Percentiles rank a stretch among this genome's conserved stretches.
Evolutionary conservation across 2,888 invertebrate species (phyloP).

Genomic region (Pterobdella sp.): DNA sequence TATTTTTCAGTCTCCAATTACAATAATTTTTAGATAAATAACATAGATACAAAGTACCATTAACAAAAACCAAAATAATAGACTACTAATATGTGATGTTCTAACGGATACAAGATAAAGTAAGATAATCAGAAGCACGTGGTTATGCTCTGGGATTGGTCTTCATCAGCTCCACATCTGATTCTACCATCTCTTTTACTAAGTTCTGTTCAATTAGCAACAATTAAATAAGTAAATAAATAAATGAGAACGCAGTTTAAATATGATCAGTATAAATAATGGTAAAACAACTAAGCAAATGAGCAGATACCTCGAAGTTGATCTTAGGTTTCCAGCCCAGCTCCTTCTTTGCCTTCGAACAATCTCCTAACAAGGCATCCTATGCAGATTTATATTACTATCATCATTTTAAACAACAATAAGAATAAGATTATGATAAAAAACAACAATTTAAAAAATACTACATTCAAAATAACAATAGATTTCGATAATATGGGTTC

Average conservation of each 20-base stretch:
- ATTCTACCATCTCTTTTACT: slow-evolving; percentile 86
- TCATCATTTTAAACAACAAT: no score
- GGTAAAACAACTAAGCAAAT: not conserved
- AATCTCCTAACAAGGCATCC: slow-evolving; percentile 83
- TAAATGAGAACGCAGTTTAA: not conserved
- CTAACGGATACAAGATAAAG: no score
- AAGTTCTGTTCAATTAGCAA: slow-evolving; percentile 57
- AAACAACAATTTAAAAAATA: not conserved
- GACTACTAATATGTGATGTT: no score
- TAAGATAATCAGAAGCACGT: no score
- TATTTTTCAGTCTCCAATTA: no score
- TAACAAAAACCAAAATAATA: no score
- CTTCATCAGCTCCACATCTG: slow-evolving; percentile 83
- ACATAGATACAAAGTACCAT: no score
- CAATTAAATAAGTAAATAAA: slow-evolving; percentile 7
- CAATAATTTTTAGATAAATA: no score
- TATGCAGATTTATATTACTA: slow-evolving; percentile 35
- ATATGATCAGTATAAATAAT: not conserved
- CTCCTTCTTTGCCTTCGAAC: slow-evolving; percentile 75
- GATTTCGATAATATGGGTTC: no score
- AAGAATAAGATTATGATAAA: not conserved
- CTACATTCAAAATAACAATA: no score
- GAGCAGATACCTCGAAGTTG: slow-evolving; percentile 57
- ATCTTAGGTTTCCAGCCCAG: slow-evolving; percentile 83
- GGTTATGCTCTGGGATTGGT: slow-evolving; percentile 73